These are phyloP conservation scores for Rana temporaria DNA, from an alignment of 2,113 vertebrate species.

Conservation along the genomic window DNA sequence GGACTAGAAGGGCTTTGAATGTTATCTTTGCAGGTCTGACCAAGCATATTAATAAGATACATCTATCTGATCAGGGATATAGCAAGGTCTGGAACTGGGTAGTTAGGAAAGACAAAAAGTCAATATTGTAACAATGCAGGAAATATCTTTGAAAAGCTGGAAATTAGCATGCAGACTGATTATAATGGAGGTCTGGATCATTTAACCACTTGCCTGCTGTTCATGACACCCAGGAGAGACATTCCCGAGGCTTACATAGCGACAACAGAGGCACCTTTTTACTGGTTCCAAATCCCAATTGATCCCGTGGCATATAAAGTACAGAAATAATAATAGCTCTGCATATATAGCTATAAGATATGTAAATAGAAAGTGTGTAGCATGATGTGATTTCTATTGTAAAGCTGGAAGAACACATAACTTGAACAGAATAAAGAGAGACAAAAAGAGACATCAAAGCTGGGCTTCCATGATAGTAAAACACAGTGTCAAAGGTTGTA, in stretches of 20 bases:
- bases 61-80: slow-evolving; percentile 46
- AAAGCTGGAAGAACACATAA: no score
- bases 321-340: no score
- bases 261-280: neutral
- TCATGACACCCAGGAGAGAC: neutral
- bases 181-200: neutral
- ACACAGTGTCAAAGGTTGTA: no score
- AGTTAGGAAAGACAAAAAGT: slow-evolving; percentile 50
- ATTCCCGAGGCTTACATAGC: neutral
- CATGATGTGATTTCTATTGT: no score
- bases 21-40: slow-evolving; percentile 54
- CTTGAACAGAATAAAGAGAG: no score
- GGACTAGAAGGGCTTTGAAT: slow-evolving; percentile 51
- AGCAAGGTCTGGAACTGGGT: slow-evolving; percentile 45
- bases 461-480: no score
- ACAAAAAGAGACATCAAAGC: no score
- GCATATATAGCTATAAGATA: no score
- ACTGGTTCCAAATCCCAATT: no score
- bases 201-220: slow-evolving; percentile 8
- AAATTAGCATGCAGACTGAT: slow-evolving; percentile 34
- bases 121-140: slow-evolving; percentile 45
- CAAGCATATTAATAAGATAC: slow-evolving; percentile 55
- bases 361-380: no score
- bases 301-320: no score
- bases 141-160: slow-evolving; percentile 16